These are phyloP conservation scores for Margarornis squamiger DNA, from an alignment of 2,797 vertebrate genomes.

Conservation along the genomic window DNA sequence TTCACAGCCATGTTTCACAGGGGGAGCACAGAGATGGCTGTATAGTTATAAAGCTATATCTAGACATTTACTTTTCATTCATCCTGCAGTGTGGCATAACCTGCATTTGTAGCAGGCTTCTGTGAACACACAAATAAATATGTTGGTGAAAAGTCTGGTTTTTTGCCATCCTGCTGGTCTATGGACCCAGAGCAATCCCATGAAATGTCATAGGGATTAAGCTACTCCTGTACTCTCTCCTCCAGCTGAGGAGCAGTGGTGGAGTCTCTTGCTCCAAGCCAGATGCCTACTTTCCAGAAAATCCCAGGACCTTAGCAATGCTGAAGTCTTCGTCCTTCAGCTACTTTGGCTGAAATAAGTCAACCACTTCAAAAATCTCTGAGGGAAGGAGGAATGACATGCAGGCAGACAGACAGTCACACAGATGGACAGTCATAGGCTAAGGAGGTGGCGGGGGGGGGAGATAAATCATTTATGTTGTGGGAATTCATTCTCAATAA, in stretches of 20 bases:
- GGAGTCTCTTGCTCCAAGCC: not conserved
- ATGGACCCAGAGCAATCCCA: not conserved
- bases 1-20: not conserved
- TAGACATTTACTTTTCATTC: not conserved
- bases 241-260: not conserved
- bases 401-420: not conserved
- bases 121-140: not conserved
- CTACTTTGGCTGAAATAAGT: not conserved
- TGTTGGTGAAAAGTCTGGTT: not conserved
- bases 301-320: not conserved
- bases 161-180: not conserved
- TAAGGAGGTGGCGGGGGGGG: not conserved
- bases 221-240: not conserved
- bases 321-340: slow-evolving; percentile 1
- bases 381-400: not conserved
- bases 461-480: not conserved
- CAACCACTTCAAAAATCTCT: slow-evolving; percentile 46
- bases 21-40: not conserved
- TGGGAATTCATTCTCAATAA: not conserved
- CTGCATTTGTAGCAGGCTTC: not conserved
- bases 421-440: not conserved
- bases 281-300: not conserved
- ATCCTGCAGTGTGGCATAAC: not conserved
- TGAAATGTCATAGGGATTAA: not conserved
- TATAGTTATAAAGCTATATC: not conserved